phyloP scores from a whole-genome alignment of 1,140 invertebrate species.

The Phenacoccus solenopsis region DNA sequence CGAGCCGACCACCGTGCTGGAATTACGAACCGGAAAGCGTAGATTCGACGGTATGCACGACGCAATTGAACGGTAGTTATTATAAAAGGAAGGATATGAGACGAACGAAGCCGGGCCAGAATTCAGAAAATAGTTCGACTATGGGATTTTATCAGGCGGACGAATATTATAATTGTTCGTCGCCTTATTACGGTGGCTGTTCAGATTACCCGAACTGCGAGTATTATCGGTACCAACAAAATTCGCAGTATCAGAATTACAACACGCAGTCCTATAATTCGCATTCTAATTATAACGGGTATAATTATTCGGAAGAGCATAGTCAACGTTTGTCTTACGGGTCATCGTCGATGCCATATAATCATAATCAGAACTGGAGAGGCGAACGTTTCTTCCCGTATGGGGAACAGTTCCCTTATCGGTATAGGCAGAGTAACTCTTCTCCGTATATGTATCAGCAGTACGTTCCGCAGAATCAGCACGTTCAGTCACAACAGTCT shows the following conservation, averaged over 20 bases:
- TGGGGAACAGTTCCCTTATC: not conserved
- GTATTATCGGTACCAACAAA: conserved; percentile 10
- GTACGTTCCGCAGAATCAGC: not conserved
- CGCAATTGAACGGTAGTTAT: conserved; percentile 22
- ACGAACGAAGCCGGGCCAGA: conserved; percentile 19
- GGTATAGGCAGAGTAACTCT: not conserved
- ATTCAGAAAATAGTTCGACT: not conserved
- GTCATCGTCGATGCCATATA: not conserved
- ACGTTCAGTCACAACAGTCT: not conserved
- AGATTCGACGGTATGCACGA: not conserved
- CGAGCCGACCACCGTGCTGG: conserved; percentile 16
- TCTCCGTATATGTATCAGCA: not conserved
- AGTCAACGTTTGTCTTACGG: not conserved
- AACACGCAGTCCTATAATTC: conserved; percentile 14
- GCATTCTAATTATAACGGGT: not conserved
- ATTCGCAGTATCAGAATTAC: conserved; percentile 20
- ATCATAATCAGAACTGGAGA: not conserved
- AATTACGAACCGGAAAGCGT: conserved; percentile 4
- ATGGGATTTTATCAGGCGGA: not conserved
- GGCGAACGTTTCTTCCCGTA: conserved; percentile 5
- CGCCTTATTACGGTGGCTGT: not conserved
- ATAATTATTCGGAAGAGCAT: not conserved
- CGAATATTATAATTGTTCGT: not conserved
- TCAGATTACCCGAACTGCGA: conserved; percentile 12
- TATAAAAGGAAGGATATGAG: conserved; percentile 22